phyloP scores from a whole-genome alignment of 1,140 invertebrate species.

The Trachelipus rathkii region DNA sequence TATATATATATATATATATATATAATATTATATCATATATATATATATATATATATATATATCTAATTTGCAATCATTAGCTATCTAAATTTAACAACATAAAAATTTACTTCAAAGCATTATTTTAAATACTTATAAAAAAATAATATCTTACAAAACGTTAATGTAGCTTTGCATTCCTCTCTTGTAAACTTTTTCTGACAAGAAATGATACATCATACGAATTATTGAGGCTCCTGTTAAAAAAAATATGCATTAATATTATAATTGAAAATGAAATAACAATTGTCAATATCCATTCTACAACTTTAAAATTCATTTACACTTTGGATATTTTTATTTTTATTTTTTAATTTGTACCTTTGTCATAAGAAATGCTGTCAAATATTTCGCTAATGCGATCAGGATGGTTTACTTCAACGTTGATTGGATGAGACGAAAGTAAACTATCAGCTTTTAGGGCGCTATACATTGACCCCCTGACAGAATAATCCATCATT shows the following conservation, averaged over 20 bases:
- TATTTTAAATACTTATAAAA: background rate
- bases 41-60: no score
- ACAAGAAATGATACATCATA: conserved; percentile 56
- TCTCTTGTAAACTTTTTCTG: conserved; percentile 44
- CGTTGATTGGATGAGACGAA: conserved; percentile 56
- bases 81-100: no score
- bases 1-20: no score
- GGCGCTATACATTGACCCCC: conserved; percentile 50
- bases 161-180: background rate
- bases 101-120: no score
- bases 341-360: conserved; percentile 39
- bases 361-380: conserved; percentile 57
- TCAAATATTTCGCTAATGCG: conserved; percentile 59
- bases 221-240: conserved; percentile 50
- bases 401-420: conserved; percentile 54
- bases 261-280: no score
- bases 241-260: background rate
- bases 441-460: conserved; percentile 53
- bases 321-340: no score
- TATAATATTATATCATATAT: no score
- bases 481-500: conserved; percentile 50
- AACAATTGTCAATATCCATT: no score
- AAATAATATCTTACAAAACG: background rate
- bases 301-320: no score
- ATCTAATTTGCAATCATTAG: no score